Conservation (phyloP, 2,113 vertebrate species). For the Notothenia coriiceps region DNA sequence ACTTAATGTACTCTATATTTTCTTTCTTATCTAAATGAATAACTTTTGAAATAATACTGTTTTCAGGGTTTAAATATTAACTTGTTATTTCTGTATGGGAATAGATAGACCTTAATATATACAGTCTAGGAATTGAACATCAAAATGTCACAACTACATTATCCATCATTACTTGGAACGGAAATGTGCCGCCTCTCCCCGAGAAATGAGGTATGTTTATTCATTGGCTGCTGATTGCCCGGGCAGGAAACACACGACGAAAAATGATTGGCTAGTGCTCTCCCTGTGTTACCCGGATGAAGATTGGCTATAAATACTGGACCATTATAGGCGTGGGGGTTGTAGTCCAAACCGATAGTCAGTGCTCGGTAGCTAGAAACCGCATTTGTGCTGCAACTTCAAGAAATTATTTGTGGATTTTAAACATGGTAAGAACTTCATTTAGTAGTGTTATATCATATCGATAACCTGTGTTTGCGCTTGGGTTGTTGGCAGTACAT, state of each 20-base stretch:
- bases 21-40: background rate
- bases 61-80: background rate
- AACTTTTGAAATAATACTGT: background rate
- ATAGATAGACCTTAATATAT: no score
- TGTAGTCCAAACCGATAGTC: constrained; percentile 49
- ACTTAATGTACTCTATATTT: no score
- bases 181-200: background rate
- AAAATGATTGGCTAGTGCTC: constrained; percentile 20
- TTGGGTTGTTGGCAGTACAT: rapidly evolving
- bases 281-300: constrained; percentile 55
- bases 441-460: background rate
- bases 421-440: constrained; percentile 61
- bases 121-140: background rate
- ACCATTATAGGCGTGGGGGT: constrained; percentile 28
- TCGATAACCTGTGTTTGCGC: rapidly evolving
- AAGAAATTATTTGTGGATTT: constrained; percentile 2
- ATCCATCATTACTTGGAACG: constrained; percentile 28
- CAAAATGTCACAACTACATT: constrained; percentile 51
- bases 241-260: constrained; percentile 2
- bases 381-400: background rate
- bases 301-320: background rate
- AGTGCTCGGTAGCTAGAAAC: background rate
- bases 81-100: background rate
- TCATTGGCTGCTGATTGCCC: constrained; percentile 48
- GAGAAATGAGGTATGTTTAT: constrained; percentile 9